Conservation (phyloP, 23 tunicate species). For the Styela clava region DNA sequence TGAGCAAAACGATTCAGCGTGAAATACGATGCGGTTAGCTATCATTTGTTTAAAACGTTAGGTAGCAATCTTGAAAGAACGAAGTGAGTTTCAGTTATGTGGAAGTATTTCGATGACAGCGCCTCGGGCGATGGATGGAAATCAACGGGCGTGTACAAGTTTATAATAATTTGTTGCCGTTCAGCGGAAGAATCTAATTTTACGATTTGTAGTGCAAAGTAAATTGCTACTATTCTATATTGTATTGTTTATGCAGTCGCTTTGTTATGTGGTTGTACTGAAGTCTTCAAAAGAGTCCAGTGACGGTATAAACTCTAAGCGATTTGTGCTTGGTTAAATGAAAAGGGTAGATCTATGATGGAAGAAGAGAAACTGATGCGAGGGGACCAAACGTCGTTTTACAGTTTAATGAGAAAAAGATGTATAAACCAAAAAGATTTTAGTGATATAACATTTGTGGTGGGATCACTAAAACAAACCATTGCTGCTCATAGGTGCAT, state of each 20-base stretch:
- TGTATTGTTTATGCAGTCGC: too few relatives aligned
- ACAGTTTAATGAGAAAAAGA: conserved; percentile 85
- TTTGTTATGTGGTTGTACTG: too few relatives aligned
- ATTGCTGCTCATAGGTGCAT: conserved; percentile 78
- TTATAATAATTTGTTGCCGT: neutral
- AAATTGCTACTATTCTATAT: too few relatives aligned
- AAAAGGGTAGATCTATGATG: too few relatives aligned
- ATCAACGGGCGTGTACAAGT: neutral
- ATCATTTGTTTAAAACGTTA: too few relatives aligned
- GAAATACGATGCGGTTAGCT: neutral
- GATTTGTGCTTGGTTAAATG: too few relatives aligned
- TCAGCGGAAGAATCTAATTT: neutral
- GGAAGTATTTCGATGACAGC: neutral
- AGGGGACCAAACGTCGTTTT: conserved; percentile 93
- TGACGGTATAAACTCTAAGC: too few relatives aligned
- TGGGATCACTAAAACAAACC: conserved; percentile 70
- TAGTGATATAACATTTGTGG: conserved; percentile 66
- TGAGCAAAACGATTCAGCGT: neutral
- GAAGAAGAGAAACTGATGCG: conserved; percentile 77
- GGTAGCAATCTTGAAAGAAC: too few relatives aligned
- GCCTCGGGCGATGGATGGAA: neutral
- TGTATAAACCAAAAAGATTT: conserved; percentile 94
- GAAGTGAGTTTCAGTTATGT: neutral
- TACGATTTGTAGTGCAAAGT: too few relatives aligned
- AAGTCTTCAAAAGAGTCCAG: too few relatives aligned